These are phyloP conservation scores for Vanessa atalanta DNA, from an alignment of 1,140 invertebrate species.

Conservation along the genomic window DNA sequence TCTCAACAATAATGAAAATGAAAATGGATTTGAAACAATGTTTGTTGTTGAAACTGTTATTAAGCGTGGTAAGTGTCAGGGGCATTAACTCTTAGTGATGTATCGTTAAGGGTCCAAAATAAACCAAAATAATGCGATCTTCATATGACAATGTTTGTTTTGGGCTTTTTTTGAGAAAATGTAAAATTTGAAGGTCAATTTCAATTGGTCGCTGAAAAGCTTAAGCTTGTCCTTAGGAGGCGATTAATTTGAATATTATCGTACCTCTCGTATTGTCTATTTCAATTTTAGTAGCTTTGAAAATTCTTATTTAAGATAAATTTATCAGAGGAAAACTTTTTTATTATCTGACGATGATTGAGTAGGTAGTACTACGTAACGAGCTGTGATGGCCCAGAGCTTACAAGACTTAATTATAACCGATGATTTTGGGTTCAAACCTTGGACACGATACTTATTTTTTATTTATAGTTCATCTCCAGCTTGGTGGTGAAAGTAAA, in stretches of 20 bases:
- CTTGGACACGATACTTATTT: too few species aligned
- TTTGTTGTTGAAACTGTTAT: slow-evolving; percentile 45
- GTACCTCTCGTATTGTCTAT: slow-evolving; percentile 2
- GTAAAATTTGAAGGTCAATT: background rate
- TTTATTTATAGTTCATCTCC: too few species aligned
- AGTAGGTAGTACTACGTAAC: too few species aligned
- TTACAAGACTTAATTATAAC: too few species aligned
- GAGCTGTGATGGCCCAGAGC: too few species aligned
- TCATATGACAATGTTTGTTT: background rate
- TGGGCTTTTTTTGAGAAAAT: background rate
- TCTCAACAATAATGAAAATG: slow-evolving; percentile 36
- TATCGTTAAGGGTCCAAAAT: slow-evolving; percentile 21
- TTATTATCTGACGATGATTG: too few species aligned
- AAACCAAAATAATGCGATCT: slow-evolving; percentile 13
- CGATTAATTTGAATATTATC: slow-evolving; percentile 16
- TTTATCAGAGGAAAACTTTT: too few species aligned
- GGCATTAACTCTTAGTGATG: slow-evolving; percentile 29
- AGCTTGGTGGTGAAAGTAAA: too few species aligned
- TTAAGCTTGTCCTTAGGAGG: slow-evolving; percentile 23
- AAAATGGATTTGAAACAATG: slow-evolving; percentile 41
- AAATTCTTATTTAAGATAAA: too few species aligned
- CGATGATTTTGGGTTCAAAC: too few species aligned
- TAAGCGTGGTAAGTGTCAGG: slow-evolving; percentile 24
- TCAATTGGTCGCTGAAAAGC: slow-evolving; percentile 8
- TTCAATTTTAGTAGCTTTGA: background rate